A percentile compares a stretch with the other conserved stretches of the same genome.
Evolutionary conservation across 2,888 invertebrate genomes (phyloP).

Genomic region (Lasioglossum villosulum): DNA sequence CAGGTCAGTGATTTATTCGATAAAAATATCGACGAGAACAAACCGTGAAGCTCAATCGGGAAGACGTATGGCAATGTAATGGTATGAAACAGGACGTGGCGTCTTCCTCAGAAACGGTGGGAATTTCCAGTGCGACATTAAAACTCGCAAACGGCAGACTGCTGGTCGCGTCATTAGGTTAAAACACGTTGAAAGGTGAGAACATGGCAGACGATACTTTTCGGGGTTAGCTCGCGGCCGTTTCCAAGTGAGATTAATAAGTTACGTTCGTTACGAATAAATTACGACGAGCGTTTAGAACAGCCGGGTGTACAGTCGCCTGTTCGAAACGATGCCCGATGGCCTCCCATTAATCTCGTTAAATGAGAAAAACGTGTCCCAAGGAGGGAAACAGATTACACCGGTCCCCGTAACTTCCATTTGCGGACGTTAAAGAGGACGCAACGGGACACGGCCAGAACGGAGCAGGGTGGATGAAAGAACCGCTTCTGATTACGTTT

Average conservation of each 20-base stretch:
- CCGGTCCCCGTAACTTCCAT: slow-evolving; percentile 26
- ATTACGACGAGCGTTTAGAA: slow-evolving; percentile 9
- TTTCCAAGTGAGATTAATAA: slow-evolving; percentile 5
- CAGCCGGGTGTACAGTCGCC: not conserved
- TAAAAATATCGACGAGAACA: not conserved
- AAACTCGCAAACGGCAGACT: not conserved
- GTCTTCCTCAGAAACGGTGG: not conserved
- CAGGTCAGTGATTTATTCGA: not conserved
- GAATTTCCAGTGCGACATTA: not conserved
- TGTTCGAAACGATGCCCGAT: slow-evolving; percentile 11
- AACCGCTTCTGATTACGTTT: slow-evolving; percentile 56
- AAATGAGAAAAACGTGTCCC: slow-evolving; percentile 30
- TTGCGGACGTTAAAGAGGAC: slow-evolving; percentile 28
- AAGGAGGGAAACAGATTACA: slow-evolving; percentile 40
- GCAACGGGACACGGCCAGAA: not conserved
- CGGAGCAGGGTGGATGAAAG: slow-evolving; percentile 18
- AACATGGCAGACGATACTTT: slow-evolving; percentile 9
- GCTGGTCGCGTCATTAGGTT: not conserved
- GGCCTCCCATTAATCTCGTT: slow-evolving; percentile 33
- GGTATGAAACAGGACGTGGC: not conserved
- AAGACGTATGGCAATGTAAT: too few species aligned
- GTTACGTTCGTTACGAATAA: slow-evolving; percentile 19
- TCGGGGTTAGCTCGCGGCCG: not conserved
- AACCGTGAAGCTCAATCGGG: not conserved
- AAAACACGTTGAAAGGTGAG: not conserved